Percentiles rank a stretch among this genome's conserved stretches.
phyloP scores from a whole-genome alignment of 2,888 invertebrate genomes.

The Hyles lineata region DNA sequence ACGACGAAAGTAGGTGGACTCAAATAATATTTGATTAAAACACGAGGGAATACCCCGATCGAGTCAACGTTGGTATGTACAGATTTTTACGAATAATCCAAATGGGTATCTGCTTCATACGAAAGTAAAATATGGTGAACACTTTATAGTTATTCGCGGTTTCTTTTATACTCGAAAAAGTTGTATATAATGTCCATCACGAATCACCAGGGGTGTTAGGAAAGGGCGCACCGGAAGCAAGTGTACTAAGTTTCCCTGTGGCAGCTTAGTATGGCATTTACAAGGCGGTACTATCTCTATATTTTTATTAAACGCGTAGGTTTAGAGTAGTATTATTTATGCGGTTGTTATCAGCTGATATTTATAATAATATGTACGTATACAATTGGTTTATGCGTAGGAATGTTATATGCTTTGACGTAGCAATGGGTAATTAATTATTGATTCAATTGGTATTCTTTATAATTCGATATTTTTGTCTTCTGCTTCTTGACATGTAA shows the following conservation, averaged over 20 bases:
- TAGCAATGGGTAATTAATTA: background rate
- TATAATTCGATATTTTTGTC: background rate
- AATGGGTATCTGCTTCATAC: background rate
- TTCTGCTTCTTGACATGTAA: too few relatives aligned
- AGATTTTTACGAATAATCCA: background rate
- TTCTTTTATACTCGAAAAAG: constrained; percentile 47
- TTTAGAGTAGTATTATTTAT: constrained; percentile 9
- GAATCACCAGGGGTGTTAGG: constrained; percentile 45
- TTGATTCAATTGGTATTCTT: background rate
- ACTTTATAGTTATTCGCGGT: background rate
- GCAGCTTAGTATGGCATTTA: constrained; percentile 58
- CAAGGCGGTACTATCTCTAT: constrained; percentile 24
- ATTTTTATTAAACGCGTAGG: constrained; percentile 8
- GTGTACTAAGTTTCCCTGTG: constrained; percentile 58
- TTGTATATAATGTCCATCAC: constrained; percentile 44
- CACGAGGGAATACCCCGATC: background rate
- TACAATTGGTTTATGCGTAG: background rate
- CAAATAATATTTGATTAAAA: background rate
- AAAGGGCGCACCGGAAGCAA: constrained; percentile 60
- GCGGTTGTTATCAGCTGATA: constrained; percentile 9
- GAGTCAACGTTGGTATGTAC: background rate
- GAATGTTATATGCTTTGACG: background rate
- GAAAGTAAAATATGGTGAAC: background rate
- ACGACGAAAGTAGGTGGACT: background rate
- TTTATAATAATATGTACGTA: background rate